Evolutionary conservation across 1,140 invertebrate genomes (phyloP), one percentile per base, ranked within the genome.

Genomic region (Macrosteles quadrilineatus): DNA sequence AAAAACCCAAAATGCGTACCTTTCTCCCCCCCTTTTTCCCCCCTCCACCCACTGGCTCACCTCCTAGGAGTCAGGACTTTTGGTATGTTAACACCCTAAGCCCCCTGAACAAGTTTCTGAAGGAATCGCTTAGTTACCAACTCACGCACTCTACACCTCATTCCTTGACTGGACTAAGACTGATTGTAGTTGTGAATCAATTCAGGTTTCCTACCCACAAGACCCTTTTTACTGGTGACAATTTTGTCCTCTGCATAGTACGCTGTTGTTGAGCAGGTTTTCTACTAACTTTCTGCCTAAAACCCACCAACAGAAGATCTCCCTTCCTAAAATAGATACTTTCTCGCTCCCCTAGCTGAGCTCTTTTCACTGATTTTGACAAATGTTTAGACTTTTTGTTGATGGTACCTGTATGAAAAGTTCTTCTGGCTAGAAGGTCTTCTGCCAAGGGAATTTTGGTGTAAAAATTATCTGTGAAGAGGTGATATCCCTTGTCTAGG

Each of bases 401-500:
- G 3, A 65, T 27, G 9, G 63, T 65, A 32, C 63, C 63, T 3
- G 63, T 65, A 6, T 12, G 17, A 23, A 12, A 65, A 31, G 63
- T 65, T n/a, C n/a, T n/a, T 65, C 17, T 21, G 3, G 19, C 21
- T 14, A 40, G 14, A 31, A 62, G 29, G 23, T 3, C 6, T 9
- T 65, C 31, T n/a, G 63, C 29, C 19, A n/a, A 36, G 17, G 12
- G 63, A 19, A 32, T 14, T 32, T 40, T 40, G 6, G 63, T 32
- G 23, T 65, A 40, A n/a, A 32, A 65, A 23, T 65, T 65, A 40
- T 65, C 57, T 12, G 57, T 65, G 32, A 36, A 65, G 11, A 65
- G 11, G 25, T 65, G 63, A 32, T 65, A 65, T 6, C 14, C 11
- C n/a, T 65, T 65, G 30, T 62, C 30, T 12, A 62, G 21, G 19